These are phyloP conservation scores for Dromaius novaehollandiae DNA, from an alignment of 2,113 vertebrate species.

Conservation along the genomic window DNA sequence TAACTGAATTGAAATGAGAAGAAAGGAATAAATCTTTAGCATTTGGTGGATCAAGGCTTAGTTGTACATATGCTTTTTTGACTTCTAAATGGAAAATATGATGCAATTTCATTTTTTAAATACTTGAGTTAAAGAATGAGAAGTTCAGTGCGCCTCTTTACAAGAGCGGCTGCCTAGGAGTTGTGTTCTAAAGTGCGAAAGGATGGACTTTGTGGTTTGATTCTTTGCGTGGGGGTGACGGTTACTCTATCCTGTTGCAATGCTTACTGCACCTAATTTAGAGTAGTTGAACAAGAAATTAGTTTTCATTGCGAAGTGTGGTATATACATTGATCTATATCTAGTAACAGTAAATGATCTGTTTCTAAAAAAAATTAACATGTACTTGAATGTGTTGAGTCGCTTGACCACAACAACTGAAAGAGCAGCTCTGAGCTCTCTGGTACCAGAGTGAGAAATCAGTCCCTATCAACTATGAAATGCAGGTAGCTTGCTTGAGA, in stretches of 20 bases:
- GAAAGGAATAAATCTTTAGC: neutral
- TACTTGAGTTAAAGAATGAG: neutral
- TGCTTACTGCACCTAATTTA: neutral
- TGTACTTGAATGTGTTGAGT: neutral
- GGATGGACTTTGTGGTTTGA: fast-evolving
- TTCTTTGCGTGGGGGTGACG: neutral
- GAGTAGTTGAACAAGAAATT: neutral
- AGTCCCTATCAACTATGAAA: neutral
- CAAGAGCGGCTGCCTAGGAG: neutral
- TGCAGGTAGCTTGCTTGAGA: neutral
- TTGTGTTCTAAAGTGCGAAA: no score
- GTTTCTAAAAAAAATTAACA: neutral
- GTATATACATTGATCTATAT: neutral
- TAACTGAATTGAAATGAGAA: neutral
- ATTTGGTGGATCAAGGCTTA: neutral
- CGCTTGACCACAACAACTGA: neutral
- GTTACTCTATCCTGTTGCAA: neutral
- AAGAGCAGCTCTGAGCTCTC: neutral
- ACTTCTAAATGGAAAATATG: neutral
- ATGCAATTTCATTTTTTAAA: neutral
- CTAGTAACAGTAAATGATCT: neutral
- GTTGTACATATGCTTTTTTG: neutral
- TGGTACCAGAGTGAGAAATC: neutral
- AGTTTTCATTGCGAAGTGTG: neutral
- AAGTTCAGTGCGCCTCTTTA: neutral